Percentiles rank a stretch among this genome's conserved stretches.
These are phyloP conservation scores for Bombus difficillimus DNA, from an alignment of 1,140 invertebrate genomes.

Conservation along the genomic window DNA sequence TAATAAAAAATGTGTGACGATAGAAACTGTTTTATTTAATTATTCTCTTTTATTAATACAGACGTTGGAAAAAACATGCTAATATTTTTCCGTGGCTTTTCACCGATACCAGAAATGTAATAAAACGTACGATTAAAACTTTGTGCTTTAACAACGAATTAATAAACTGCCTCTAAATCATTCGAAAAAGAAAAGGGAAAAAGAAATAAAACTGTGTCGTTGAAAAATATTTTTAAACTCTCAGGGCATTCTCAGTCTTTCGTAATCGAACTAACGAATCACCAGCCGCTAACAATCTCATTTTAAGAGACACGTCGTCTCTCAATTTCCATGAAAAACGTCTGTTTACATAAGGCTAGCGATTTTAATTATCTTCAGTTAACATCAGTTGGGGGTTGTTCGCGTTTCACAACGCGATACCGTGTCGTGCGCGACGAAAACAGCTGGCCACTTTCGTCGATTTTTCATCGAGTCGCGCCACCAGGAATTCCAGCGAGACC, in stretches of 20 bases:
- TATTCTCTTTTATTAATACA: background rate
- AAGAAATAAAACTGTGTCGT: background rate
- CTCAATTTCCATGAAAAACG: constrained; percentile 21
- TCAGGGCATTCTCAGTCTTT: too few relatives aligned
- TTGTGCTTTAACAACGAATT: background rate
- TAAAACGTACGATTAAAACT: background rate
- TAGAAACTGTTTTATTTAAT: too few relatives aligned
- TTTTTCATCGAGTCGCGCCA: constrained; percentile 29
- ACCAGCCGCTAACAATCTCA: background rate
- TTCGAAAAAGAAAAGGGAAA: background rate
- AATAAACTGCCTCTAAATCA: background rate
- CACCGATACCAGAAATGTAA: background rate
- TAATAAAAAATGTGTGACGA: background rate
- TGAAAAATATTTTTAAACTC: background rate
- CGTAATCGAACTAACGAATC: background rate
- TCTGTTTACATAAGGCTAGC: constrained; percentile 11
- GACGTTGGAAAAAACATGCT: background rate
- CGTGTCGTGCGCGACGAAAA: background rate
- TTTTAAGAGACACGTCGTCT: background rate
- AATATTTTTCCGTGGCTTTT: background rate
- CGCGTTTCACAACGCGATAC: background rate
- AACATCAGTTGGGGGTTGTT: background rate
- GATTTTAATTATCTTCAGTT: constrained; percentile 36
- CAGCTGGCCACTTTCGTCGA: constrained; percentile 34
- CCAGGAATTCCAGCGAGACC: background rate